Percentiles rank a stretch among this genome's conserved stretches.
These are phyloP conservation scores for Cryptotis parvus DNA, from an alignment of 2,113 vertebrate species.

Conservation along the genomic window DNA sequence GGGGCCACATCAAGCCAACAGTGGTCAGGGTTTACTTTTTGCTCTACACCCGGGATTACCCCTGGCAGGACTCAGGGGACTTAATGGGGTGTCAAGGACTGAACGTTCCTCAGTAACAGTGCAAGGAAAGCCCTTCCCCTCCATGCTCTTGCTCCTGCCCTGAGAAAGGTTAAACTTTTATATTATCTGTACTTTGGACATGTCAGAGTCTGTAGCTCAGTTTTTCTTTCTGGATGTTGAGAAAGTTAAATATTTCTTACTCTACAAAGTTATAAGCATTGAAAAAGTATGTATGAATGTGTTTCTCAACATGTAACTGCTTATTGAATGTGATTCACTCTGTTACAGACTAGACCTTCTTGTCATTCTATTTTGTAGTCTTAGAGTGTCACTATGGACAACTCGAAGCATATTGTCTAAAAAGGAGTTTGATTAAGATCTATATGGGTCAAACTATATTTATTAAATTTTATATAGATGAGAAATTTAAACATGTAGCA, in stretches of 20 bases:
- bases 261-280: neutral
- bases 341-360: neutral
- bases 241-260: neutral
- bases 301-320: neutral
- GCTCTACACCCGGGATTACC: no score
- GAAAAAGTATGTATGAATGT: neutral
- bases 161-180: neutral
- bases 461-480: neutral
- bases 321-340: neutral
- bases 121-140: no score
- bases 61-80: no score
- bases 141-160: no score
- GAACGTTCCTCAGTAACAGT: no score
- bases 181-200: neutral
- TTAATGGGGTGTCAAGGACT: no score
- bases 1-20: no score
- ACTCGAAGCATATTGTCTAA: neutral
- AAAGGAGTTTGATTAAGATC: neutral
- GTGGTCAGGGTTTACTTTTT: no score
- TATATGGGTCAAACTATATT: no score
- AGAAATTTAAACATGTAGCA: neutral
- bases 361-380: neutral
- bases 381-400: neutral
- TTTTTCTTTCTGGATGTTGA: constrained; percentile 18
- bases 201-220: neutral